Percentiles rank a stretch among this genome's conserved stretches.
phyloP scores from a whole-genome alignment of 2,797 vertebrate genomes.

The Pipistrellus nathusii region DNA sequence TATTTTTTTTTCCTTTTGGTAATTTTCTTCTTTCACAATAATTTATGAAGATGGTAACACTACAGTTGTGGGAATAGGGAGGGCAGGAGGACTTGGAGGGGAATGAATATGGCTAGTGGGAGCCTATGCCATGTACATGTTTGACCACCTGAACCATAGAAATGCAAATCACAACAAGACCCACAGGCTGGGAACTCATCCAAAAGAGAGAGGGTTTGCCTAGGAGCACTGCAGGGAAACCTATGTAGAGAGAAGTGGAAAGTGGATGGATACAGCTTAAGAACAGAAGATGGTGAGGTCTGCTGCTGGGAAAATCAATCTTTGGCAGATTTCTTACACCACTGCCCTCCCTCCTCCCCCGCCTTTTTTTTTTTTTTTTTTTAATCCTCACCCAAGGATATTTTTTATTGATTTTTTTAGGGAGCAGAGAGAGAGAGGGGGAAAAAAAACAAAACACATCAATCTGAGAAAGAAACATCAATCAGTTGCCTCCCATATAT shows the following conservation, averaged over 20 bases:
- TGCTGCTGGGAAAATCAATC: constrained; percentile 26
- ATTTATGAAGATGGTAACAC: constrained; percentile 81
- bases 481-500: background rate
- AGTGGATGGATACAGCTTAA: constrained; percentile 43
- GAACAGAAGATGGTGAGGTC: constrained; percentile 54
- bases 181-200: constrained; percentile 65
- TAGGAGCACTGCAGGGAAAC: constrained; percentile 44
- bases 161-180: constrained; percentile 47
- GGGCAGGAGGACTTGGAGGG: constrained; percentile 79
- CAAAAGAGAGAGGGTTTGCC: constrained; percentile 45
- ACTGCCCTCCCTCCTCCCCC: background rate
- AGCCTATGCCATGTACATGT: constrained; percentile 69
- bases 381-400: background rate
- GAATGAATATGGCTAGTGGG: constrained; percentile 68
- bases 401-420: background rate
- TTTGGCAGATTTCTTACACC: background rate
- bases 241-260: constrained; percentile 51
- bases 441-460: background rate
- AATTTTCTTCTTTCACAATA: constrained; percentile 83
- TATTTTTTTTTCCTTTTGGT: constrained; percentile 82
- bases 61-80: constrained; percentile 72
- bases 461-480: background rate
- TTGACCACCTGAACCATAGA: constrained; percentile 56
- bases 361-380: background rate
- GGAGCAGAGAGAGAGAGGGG: background rate